Conservation (phyloP, 2,888 invertebrate genomes). For the Eilema sororculum region DNA sequence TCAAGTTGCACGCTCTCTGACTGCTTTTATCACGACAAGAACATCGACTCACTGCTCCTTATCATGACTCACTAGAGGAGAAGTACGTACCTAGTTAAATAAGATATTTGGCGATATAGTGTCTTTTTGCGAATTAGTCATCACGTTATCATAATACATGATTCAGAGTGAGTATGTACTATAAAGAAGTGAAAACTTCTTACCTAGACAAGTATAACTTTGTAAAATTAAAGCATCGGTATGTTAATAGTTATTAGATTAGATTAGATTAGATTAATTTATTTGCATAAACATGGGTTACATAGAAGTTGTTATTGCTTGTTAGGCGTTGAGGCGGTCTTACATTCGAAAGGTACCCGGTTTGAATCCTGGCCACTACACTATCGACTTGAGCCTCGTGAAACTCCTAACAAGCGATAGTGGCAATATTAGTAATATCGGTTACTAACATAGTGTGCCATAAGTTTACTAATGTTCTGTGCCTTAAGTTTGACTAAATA, state of each 20-base stretch:
- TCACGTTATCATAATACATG: not conserved
- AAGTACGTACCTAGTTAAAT: not conserved
- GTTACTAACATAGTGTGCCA: not conserved
- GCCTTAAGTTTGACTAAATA: not conserved
- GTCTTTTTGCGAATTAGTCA: not conserved
- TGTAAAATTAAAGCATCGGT: not conserved
- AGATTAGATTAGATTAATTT: too few species aligned
- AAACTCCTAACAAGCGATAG: too few species aligned
- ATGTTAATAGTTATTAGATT: too few species aligned
- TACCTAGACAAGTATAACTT: not conserved
- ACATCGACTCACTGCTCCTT: not conserved
- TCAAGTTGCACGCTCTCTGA: not conserved
- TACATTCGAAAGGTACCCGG: too few species aligned
- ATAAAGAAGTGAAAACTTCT: conserved; percentile 1
- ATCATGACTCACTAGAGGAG: conserved; percentile 1
- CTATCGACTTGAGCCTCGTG: too few species aligned
- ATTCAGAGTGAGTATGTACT: not conserved
- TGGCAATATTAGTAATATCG: too few species aligned
- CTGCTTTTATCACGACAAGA: not conserved
- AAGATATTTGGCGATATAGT: not conserved
- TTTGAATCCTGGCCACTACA: too few species aligned
- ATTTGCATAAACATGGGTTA: too few species aligned
- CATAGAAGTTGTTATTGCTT: too few species aligned
- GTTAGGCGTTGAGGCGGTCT: too few species aligned
- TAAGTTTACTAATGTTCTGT: not conserved